A percentile compares a stretch with the other conserved stretches of the same genome.
phyloP scores from a whole-genome alignment of 1,140 invertebrate species.

The Laodelphax striatellus region DNA sequence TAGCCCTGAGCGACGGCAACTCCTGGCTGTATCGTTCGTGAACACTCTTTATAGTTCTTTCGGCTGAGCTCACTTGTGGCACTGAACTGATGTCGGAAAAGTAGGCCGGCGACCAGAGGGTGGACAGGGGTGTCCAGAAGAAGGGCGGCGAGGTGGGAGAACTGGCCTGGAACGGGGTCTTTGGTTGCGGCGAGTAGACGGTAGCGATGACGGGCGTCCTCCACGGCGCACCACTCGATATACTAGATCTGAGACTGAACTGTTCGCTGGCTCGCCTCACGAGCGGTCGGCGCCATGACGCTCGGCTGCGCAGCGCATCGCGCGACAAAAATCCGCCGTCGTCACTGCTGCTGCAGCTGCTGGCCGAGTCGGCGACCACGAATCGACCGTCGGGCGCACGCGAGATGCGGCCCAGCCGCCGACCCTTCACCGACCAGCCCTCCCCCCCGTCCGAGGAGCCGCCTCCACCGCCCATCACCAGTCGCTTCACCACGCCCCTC shows the following conservation, averaged over 20 bases:
- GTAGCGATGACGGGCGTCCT: constrained; percentile 27
- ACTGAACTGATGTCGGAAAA: constrained; percentile 78
- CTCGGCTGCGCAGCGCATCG: constrained; percentile 32
- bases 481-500: constrained; percentile 8
- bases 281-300: constrained; percentile 52
- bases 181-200: constrained; percentile 36
- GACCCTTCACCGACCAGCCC: constrained; percentile 28
- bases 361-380: constrained; percentile 52
- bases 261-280: constrained; percentile 48
- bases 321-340: constrained; percentile 62
- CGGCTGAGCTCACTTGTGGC: constrained; percentile 62
- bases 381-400: constrained; percentile 61
- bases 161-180: constrained; percentile 49
- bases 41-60: constrained; percentile 54
- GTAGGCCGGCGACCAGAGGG: constrained; percentile 50
- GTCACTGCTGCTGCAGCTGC: constrained; percentile 52
- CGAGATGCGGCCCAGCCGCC: constrained; percentile 49
- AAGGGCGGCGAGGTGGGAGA: constrained; percentile 46
- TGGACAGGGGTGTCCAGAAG: constrained; percentile 27
- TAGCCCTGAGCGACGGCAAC: constrained; percentile 55
- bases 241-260: constrained; percentile 52
- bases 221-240: constrained; percentile 35
- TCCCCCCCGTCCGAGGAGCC: constrained; percentile 23
- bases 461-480: constrained; percentile 22
- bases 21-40: constrained; percentile 60